A percentile compares a stretch with the other conserved stretches of the same genome.
Conservation (phyloP, 2,888 invertebrate species). For the Stramonita haemastoma region DNA sequence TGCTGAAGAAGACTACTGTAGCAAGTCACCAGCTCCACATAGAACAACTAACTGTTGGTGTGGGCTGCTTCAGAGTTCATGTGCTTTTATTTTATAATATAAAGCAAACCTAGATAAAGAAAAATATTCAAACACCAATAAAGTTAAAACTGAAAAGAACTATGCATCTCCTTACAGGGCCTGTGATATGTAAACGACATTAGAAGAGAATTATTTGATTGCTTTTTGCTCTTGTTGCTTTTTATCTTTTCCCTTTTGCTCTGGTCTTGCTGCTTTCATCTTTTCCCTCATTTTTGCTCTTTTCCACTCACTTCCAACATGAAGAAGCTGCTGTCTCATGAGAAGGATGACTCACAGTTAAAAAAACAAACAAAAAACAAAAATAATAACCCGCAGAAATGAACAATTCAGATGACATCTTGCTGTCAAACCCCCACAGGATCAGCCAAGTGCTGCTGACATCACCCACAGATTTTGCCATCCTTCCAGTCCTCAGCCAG, state of each 20-base stretch:
- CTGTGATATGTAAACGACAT: background rate
- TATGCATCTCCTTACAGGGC: too few relatives aligned
- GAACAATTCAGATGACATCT: background rate
- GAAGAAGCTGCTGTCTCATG: background rate
- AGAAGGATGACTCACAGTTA: background rate
- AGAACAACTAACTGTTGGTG: too few relatives aligned
- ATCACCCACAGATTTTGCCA: background rate
- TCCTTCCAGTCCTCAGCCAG: background rate
- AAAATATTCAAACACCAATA: too few relatives aligned
- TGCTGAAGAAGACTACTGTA: too few relatives aligned
- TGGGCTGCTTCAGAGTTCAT: too few relatives aligned
- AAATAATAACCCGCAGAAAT: background rate
- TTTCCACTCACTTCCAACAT: background rate
- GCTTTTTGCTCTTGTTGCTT: too few relatives aligned
- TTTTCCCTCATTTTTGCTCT: background rate
- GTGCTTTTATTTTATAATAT: too few relatives aligned
- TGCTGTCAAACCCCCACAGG: background rate
- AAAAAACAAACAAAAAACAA: too few relatives aligned
- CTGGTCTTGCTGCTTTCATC: background rate
- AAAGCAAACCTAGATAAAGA: too few relatives aligned
- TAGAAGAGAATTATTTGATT: too few relatives aligned
- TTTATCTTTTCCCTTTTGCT: background rate
- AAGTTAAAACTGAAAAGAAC: too few relatives aligned
- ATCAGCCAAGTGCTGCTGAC: background rate
- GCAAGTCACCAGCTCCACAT: too few relatives aligned